phyloP scores from a whole-genome alignment of 2,797 vertebrate species.

The Danio jaintianensis region DNA sequence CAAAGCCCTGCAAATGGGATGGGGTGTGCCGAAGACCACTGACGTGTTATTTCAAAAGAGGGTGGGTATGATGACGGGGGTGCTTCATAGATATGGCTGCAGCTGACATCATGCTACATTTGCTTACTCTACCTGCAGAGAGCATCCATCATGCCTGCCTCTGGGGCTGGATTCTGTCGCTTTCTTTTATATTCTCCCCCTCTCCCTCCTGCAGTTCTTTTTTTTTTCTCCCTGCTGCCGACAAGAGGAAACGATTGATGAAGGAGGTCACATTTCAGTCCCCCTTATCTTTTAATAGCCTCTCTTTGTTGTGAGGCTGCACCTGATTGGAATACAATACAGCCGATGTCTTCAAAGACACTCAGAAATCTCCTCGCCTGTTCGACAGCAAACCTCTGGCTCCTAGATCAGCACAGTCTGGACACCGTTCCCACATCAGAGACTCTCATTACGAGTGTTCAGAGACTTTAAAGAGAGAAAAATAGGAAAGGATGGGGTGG shows the following conservation, averaged over 20 bases:
- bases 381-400: slow-evolving; percentile 17
- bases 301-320: slow-evolving; percentile 74
- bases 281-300: slow-evolving; percentile 83
- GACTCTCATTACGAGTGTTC: neutral
- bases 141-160: slow-evolving; percentile 54
- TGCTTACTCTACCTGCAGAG: slow-evolving; percentile 55
- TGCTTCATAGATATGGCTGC: slow-evolving; percentile 22
- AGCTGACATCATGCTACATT: slow-evolving; percentile 42
- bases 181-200: slow-evolving; percentile 33
- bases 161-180: slow-evolving; percentile 30
- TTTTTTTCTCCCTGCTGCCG: slow-evolving; percentile 9
- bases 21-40: slow-evolving; percentile 19
- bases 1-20: slow-evolving; percentile 28
- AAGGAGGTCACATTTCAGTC: slow-evolving; percentile 73
- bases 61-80: slow-evolving; percentile 6
- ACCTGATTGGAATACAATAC: slow-evolving; percentile 76
- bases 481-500: slow-evolving; percentile 27
- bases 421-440: slow-evolving; percentile 9
- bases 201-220: slow-evolving; percentile 3
- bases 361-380: slow-evolving; percentile 12
- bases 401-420: slow-evolving; percentile 21
- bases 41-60: slow-evolving; percentile 26
- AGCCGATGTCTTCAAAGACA: slow-evolving; percentile 54
- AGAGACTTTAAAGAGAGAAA: neutral
- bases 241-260: slow-evolving; percentile 67